Evolutionary conservation across 2,113 vertebrate genomes (phyloP).

Genomic region (Megaceryle torquata): DNA sequence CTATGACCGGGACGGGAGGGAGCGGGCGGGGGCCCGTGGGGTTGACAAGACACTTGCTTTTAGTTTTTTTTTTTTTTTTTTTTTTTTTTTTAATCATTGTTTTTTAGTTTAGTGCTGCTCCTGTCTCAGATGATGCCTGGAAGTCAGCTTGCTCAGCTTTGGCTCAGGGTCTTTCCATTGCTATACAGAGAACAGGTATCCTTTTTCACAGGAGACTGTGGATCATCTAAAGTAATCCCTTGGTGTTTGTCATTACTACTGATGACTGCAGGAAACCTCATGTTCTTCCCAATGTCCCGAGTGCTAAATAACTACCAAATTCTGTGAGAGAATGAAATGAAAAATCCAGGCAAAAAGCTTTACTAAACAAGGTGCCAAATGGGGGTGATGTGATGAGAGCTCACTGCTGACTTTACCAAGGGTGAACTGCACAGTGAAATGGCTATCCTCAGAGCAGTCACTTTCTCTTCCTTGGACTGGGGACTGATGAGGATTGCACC

Average conservation of each 20-base stretch:
- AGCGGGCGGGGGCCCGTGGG: too few relatives aligned
- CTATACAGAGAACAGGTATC: accelerated
- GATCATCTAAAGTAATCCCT: neutral
- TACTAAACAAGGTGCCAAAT: neutral
- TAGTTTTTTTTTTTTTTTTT: too few relatives aligned
- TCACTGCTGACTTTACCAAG: neutral
- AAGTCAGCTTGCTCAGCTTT: neutral
- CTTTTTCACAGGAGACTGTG: neutral
- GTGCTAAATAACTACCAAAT: neutral
- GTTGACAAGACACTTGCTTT: too few relatives aligned
- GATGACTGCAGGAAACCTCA: neutral
- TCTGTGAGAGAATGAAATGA: neutral
- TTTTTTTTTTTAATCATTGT: neutral
- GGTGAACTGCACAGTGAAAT: accelerated
- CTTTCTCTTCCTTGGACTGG: neutral
- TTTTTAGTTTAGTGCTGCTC: neutral
- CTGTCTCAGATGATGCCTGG: neutral
- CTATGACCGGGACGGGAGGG: too few relatives aligned
- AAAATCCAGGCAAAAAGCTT: neutral
- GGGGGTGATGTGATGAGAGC: neutral
- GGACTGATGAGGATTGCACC: neutral
- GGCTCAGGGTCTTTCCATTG: neutral
- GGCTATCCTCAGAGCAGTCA: neutral
- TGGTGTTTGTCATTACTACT: neutral
- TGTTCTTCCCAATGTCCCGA: neutral